Percentiles rank a stretch among this genome's conserved stretches.
Evolutionary conservation across 2,797 vertebrate species (phyloP).

Genomic region (Chelon labrosus): DNA sequence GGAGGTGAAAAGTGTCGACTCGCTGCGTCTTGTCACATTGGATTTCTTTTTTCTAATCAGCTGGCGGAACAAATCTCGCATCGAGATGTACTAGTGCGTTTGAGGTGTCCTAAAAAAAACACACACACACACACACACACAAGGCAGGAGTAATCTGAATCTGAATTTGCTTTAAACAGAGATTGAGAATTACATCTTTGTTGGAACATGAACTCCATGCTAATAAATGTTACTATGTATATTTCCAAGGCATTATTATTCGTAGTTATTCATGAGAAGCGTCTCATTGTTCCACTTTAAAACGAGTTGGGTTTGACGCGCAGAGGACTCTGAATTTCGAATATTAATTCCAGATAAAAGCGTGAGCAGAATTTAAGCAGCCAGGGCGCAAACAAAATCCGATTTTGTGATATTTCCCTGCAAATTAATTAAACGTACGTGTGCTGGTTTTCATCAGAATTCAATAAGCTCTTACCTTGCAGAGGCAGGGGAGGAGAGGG

Average conservation of each 20-base stretch:
- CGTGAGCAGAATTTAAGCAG: constrained; percentile 27
- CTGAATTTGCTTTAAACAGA: constrained; percentile 14
- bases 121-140: background rate
- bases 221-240: background rate
- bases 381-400: background rate
- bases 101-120: constrained; percentile 40
- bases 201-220: constrained; percentile 28
- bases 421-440: background rate
- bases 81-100: constrained; percentile 61
- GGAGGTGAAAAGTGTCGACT: constrained; percentile 42
- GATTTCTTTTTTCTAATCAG: constrained; percentile 38
- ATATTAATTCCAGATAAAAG: constrained; percentile 28
- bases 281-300: background rate
- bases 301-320: constrained; percentile 18
- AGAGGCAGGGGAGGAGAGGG: background rate
- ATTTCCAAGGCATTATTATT: background rate
- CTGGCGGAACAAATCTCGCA: constrained; percentile 72
- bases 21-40: constrained; percentile 15
- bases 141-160: constrained; percentile 25
- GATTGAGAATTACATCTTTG: constrained; percentile 32
- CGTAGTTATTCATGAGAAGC: background rate
- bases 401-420: background rate
- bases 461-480: constrained; percentile 59
- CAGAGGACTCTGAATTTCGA: constrained; percentile 23
- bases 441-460: background rate